Evolutionary conservation across 1,140 invertebrate genomes (phyloP).

Genomic region (Leguminivora glycinivorella): DNA sequence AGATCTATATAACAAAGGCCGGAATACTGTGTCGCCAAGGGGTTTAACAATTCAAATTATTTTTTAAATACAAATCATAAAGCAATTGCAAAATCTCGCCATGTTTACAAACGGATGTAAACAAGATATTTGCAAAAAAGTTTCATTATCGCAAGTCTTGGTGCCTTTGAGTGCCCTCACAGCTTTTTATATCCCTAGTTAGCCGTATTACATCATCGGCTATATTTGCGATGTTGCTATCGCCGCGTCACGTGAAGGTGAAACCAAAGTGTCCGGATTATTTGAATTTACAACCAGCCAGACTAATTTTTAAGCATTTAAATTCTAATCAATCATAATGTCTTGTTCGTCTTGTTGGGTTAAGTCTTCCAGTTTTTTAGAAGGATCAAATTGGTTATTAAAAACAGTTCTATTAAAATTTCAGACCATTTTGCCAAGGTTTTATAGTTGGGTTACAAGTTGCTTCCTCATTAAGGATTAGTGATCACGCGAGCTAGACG

Average conservation of each 20-base stretch:
- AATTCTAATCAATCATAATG: neutral
- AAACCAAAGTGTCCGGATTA: conserved; percentile 5
- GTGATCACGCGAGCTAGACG: neutral
- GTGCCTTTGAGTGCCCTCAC: neutral
- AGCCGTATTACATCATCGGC: conserved; percentile 10
- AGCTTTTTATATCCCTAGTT: conserved; percentile 10
- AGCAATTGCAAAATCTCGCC: neutral
- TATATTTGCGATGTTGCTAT: conserved; percentile 15
- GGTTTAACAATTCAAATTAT: neutral
- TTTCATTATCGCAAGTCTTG: neutral
- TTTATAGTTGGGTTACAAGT: neutral
- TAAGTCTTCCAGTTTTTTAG: no score
- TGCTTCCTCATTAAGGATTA: neutral
- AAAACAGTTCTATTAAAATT: neutral
- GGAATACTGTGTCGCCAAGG: neutral
- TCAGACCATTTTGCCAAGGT: neutral
- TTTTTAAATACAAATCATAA: neutral
- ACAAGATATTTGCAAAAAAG: neutral
- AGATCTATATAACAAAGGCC: neutral
- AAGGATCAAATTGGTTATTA: neutral
- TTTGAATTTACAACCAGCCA: neutral
- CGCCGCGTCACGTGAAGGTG: conserved; percentile 19
- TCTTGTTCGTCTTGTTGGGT: no score
- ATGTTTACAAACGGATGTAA: neutral
- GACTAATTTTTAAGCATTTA: neutral